Percentiles rank a stretch among this genome's conserved stretches.
These are phyloP conservation scores for Lepidocyrtinus sp. DNA, from an alignment of 2,888 invertebrate genomes.

Conservation along the genomic window DNA sequence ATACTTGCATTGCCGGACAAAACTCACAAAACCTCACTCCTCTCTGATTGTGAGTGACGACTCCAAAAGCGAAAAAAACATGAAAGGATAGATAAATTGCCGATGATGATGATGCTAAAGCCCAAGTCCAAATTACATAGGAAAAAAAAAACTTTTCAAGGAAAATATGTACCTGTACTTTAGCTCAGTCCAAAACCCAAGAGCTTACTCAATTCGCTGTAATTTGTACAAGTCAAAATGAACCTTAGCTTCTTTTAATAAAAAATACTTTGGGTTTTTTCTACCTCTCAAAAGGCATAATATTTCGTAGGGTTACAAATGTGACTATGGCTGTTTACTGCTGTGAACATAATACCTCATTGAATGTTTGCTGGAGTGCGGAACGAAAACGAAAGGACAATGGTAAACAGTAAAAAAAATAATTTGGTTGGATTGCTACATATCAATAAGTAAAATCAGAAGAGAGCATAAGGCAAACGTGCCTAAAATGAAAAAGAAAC, in stretches of 20 bases:
- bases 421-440: background rate
- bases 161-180: background rate
- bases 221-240: no score
- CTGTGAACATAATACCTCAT: no score
- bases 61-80: background rate
- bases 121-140: constrained; percentile 4
- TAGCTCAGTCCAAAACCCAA: no score
- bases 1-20: constrained; percentile 4
- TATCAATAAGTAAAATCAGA: constrained; percentile 11
- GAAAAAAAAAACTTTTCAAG: background rate
- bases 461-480: background rate
- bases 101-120: background rate
- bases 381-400: background rate
- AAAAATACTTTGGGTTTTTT: no score
- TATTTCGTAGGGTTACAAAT: no score
- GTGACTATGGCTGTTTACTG: no score
- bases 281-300: no score
- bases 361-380: background rate
- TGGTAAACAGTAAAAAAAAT: constrained; percentile 3
- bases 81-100: constrained; percentile 15
- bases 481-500: background rate
- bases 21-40: background rate
- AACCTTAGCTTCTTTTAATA: no score
- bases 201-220: no score
- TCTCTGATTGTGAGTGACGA: background rate